A percentile compares a stretch with the other conserved stretches of the same genome.
Conservation (phyloP, 1,140 invertebrate species). For the Meteorus sp. region DNA sequence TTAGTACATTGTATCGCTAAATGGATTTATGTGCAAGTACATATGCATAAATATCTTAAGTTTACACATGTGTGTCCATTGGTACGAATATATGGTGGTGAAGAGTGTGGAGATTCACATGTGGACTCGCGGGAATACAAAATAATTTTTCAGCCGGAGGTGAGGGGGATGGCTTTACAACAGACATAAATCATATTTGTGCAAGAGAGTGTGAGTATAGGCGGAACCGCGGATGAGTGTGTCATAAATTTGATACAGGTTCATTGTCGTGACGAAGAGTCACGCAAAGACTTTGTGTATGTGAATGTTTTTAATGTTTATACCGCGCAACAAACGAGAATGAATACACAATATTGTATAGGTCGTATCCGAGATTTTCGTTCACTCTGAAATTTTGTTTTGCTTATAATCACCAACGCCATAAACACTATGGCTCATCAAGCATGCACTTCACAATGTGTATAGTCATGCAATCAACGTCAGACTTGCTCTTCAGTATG, state of each 20-base stretch:
- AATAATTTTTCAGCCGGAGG: slow-evolving; percentile 32
- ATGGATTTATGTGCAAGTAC: too few relatives aligned
- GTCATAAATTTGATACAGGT: slow-evolving; percentile 45
- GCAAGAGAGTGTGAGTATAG: slow-evolving; percentile 41
- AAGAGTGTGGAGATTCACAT: too few relatives aligned
- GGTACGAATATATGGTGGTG: background rate
- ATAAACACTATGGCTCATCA: background rate
- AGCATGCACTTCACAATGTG: too few relatives aligned
- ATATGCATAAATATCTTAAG: background rate
- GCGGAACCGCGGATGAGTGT: slow-evolving; percentile 34
- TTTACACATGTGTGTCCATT: too few relatives aligned
- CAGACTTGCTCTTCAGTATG: background rate
- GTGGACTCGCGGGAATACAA: slow-evolving; percentile 28
- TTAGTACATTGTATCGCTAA: too few relatives aligned
- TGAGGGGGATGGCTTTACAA: slow-evolving; percentile 38
- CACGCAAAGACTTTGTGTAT: background rate
- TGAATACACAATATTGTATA: background rate
- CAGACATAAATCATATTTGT: slow-evolving; percentile 38
- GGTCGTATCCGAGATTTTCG: background rate
- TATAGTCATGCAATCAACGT: background rate
- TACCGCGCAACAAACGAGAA: too few relatives aligned
- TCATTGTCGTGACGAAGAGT: slow-evolving; percentile 34
- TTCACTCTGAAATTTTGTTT: background rate
- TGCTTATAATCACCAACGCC: background rate
- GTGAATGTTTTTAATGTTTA: too few relatives aligned